Percentiles rank a stretch among this genome's conserved stretches.
phyloP scores from a whole-genome alignment of 2,797 vertebrate species.

The Tragelaphus oryx region DNA sequence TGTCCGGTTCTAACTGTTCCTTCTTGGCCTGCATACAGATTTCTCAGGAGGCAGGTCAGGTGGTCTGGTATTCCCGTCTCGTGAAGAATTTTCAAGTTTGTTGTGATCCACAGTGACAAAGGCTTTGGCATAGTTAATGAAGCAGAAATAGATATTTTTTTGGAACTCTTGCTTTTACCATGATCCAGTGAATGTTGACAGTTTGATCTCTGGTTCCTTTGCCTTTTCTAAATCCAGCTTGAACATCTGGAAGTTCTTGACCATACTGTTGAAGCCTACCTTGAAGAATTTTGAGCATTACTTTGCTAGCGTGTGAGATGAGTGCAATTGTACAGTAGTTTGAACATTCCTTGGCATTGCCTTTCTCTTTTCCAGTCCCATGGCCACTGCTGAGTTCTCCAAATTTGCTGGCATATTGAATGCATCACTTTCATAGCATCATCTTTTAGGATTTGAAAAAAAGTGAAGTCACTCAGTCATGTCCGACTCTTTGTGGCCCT shows the following conservation, averaged over 20 bases:
- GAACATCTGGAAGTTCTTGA: not conserved
- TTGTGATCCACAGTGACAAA: not conserved
- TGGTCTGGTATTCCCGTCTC: not conserved
- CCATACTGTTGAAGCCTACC: not conserved
- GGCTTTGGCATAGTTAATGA: not conserved
- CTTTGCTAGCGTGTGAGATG: not conserved
- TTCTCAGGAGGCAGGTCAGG: not conserved
- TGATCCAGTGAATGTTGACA: not conserved
- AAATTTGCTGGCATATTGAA: not conserved
- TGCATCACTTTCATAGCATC: not conserved
- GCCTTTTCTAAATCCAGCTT: not conserved
- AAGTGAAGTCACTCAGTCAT: too few species aligned
- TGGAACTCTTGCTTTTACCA: not conserved
- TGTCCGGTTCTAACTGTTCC: fast-evolving
- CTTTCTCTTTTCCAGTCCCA: not conserved
- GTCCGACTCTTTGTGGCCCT: too few species aligned
- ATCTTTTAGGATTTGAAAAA: not conserved
- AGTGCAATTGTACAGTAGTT: not conserved
- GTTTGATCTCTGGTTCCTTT: not conserved
- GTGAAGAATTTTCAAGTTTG: not conserved
- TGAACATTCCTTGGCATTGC: not conserved
- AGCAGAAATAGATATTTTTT: not conserved
- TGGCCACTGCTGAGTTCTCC: not conserved
- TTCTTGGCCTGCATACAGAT: not conserved
- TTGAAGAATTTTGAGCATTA: not conserved